Base-by-base conservation (phyloP, 2,888 invertebrate species). In the Unio pictorum region DNA sequence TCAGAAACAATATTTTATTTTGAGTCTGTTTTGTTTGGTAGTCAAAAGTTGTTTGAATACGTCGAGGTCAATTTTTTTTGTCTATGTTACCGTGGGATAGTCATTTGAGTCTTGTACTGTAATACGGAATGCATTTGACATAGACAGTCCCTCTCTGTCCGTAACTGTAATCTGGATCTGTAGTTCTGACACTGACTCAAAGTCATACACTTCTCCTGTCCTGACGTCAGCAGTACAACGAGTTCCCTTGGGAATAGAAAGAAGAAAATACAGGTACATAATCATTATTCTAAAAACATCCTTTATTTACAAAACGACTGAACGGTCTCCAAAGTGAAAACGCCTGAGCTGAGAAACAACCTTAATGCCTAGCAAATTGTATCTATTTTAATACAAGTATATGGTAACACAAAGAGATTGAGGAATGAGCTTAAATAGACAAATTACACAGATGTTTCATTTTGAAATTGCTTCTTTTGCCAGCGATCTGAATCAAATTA, bases 141-240 rank as follows among this genome's bases (percentile, higher is more conserved):
- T 67, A 28, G 72, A 68, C 7, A 75, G 55, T 2, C 83, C 81
- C 11, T 68, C 71, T 15, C 65, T 72, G 64, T 83, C 83, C 17
- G 78, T 70, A 11, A 72, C 79, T 11, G 76, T 72, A 4, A 80
- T 55, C 23, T 34, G 55, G 7, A 77, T 63, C 5, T 30, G 4
- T 18, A 74, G 61, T 8, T 60, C 65, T 17, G 58, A 61, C 34
- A 70, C 56, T 57, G 64, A 67, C 66, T 83, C 83, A 71, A 73
- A 81, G 64, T 83, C 78, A 70, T 79, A 79, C 5, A 57, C 23
- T 23, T 65, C 68, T 30, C 59, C 65, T 23, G 77, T 71, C n/a
- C 74, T 69, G 1, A 83, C 26, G 69, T 80, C 81, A 55, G 75
- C 75, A 17, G 76, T 72, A 68, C 83, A 83, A 11, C 78, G 72